Evolutionary conservation across 2,888 invertebrate genomes (phyloP), one percentile per base, ranked within the genome.

Genomic region (Pachycephus smyrnensis): DNA sequence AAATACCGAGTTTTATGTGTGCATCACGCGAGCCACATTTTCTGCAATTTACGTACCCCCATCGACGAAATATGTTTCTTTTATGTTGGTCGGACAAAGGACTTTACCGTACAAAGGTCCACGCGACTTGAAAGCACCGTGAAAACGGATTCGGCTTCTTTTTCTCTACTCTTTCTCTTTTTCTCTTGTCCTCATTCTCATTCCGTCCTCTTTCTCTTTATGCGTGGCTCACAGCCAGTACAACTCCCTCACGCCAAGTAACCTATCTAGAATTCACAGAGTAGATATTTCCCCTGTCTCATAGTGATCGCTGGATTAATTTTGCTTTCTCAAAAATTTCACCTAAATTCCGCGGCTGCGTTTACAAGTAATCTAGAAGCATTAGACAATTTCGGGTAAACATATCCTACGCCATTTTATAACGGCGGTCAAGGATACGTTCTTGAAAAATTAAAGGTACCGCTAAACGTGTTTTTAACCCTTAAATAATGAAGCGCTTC

Each of bases 111-210:
- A 81, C 80, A 85, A 82, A 80, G 80, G 78, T 33, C 74, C 81
- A 77, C 78, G 81, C 73, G 79, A 82, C 78, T 74, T 82, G 80
- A 82, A 83, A 83, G 80, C 77, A 78, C 76, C 76, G 76, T 81
- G 82, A 82, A 83, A 83, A 32, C 30, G 69, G 33, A 68, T 33
- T 23, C 32, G 36, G 15, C 15, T 15, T 40, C 40, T 40, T 40
- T 40, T 40, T 40, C 40, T 40, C 40, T 40, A 15, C 40, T 40
- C 40, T n/a, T n/a, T 76, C 40, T 30, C 35, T 73, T 71, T 71
- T 32, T 71, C 71, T 71, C 71, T 30, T 31, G 71, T 15, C 31
- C 30, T 71, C 71, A 12, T 71, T 31, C 71, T 71, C 71, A 71
- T 30, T 71, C 71, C 30, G 12, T 32, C 71, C 12, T 71, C n/a